Evolutionary conservation across 2,113 vertebrate species (phyloP).

Genomic region (Helogale parvula): DNA sequence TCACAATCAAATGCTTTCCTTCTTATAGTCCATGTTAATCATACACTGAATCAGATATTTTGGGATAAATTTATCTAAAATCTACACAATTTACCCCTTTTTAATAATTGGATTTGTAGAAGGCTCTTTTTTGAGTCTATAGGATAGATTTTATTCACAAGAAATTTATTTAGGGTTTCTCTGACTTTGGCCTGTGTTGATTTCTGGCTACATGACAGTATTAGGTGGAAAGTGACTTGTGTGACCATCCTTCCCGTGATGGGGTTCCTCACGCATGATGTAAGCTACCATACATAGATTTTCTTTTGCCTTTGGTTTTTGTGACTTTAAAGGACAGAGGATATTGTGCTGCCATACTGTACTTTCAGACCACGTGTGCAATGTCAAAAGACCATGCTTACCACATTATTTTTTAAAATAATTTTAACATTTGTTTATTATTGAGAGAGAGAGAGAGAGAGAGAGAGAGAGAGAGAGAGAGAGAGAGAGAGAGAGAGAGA

Average conservation of each 20-base stretch:
- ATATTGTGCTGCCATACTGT: background rate
- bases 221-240: background rate
- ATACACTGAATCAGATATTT: background rate
- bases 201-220: background rate
- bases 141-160: background rate
- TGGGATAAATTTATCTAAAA: background rate
- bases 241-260: background rate
- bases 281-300: background rate
- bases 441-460: no score
- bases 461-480: no score
- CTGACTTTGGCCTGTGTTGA: background rate
- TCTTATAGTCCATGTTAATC: background rate
- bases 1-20: background rate
- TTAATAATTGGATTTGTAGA: background rate
- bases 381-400: no score
- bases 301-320: constrained; percentile 4
- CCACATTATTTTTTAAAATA: no score
- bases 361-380: background rate
- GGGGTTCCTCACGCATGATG: background rate
- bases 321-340: background rate
- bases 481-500: no score
- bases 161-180: background rate
- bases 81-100: background rate
- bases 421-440: no score
- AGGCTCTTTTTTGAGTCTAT: background rate